These are phyloP conservation scores for Allygus modestus DNA, from an alignment of 2,888 invertebrate species.

Conservation along the genomic window DNA sequence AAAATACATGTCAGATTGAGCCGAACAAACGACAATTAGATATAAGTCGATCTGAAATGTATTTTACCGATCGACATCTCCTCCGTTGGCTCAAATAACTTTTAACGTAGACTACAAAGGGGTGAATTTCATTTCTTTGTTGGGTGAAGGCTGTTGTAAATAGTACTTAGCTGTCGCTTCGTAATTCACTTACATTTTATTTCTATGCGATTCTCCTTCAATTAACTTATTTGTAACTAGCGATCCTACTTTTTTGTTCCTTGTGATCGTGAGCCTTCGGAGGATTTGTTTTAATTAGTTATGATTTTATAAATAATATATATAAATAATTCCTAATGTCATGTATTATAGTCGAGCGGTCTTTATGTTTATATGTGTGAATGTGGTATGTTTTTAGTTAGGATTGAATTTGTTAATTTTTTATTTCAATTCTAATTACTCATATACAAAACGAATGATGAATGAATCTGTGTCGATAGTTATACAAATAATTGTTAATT, in stretches of 20 bases:
- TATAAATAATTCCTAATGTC: conserved; percentile 65
- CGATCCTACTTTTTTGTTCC: conserved; percentile 31
- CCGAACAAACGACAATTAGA: conserved; percentile 40
- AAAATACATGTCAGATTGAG: conserved; percentile 62
- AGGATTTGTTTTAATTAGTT: conserved; percentile 65
- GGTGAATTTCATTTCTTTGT: conserved; percentile 59
- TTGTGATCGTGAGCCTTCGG: conserved; percentile 59
- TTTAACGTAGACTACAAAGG: conserved; percentile 63
- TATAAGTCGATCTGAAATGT: conserved; percentile 60
- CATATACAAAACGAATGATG: conserved; percentile 66
- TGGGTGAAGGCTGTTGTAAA: conserved; percentile 61
- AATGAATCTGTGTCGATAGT: conserved; percentile 57
- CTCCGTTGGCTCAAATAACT: conserved; percentile 64
- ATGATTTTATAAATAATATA: conserved; percentile 60
- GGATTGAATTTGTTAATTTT: conserved; percentile 67
- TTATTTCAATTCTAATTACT: conserved; percentile 68
- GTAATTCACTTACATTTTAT: conserved; percentile 54
- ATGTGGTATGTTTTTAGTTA: conserved; percentile 69
- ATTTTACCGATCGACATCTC: conserved; percentile 63
- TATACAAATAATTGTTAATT: conserved; percentile 59
- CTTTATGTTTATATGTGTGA: conserved; percentile 63
- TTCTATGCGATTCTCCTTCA: conserved; percentile 28
- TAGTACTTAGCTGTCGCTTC: conserved; percentile 39
- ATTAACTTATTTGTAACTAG: conserved; percentile 59
- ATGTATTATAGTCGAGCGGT: conserved; percentile 68